Evolutionary conservation across 2,113 vertebrate species (phyloP).

Genomic region (Perca fluviatilis): DNA sequence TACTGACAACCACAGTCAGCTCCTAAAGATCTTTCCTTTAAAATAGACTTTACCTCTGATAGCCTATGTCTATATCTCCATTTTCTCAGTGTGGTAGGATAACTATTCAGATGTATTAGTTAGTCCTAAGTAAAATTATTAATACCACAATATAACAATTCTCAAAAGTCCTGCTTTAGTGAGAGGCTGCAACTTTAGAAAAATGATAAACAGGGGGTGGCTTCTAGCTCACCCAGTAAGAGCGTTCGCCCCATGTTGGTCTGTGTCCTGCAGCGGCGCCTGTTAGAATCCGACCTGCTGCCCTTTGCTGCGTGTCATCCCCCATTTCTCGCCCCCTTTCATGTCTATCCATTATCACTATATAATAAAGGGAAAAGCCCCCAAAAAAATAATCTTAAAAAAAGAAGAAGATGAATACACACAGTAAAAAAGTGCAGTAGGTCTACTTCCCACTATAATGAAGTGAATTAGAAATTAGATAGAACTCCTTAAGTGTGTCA

Average conservation of each 20-base stretch:
- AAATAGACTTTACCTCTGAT: not conserved
- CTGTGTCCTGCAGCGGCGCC: too few species aligned
- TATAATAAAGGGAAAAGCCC: too few species aligned
- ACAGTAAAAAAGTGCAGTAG: not conserved
- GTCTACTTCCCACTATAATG: not conserved
- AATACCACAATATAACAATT: not conserved
- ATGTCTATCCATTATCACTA: too few species aligned
- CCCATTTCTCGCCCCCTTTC: too few species aligned
- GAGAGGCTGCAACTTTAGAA: not conserved
- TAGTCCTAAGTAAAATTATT: not conserved
- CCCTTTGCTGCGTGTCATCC: too few species aligned
- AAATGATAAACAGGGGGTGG: not conserved
- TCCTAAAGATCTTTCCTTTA: not conserved
- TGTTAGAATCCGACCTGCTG: too few species aligned
- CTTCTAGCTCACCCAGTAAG: too few species aligned
- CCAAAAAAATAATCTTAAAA: too few species aligned
- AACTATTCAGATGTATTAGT: not conserved
- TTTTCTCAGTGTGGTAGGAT: not conserved
- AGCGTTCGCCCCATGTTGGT: too few species aligned
- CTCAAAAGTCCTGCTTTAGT: not conserved
- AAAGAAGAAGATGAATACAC: too few species aligned
- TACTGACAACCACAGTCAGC: constrained; percentile 8
- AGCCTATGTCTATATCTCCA: not conserved
- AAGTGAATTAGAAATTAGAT: not conserved
- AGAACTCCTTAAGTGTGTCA: not conserved